Conservation (phyloP, 2,888 invertebrate species). For the Apamea crenata region DNA sequence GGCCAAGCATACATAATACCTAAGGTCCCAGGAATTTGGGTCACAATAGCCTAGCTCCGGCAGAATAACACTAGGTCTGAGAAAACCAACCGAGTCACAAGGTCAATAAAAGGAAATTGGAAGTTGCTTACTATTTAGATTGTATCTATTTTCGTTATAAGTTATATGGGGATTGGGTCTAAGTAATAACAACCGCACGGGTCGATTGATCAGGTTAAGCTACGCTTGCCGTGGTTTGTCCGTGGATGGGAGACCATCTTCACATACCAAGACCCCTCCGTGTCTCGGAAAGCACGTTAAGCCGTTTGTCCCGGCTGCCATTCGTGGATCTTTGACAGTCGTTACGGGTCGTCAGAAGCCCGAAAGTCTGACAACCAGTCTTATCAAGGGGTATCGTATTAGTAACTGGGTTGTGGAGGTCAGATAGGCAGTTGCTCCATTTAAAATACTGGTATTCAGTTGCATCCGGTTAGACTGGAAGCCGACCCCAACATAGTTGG, state of each 20-base stretch:
- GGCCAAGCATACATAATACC: conserved; percentile 35
- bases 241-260: neutral
- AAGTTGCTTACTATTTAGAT: conserved; percentile 29
- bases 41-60: conserved; percentile 30
- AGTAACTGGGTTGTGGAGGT: neutral
- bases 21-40: conserved; percentile 24
- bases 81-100: conserved; percentile 26
- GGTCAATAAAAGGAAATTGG: conserved; percentile 53
- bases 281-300: neutral
- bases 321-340: neutral
- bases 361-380: neutral
- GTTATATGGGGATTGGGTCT: neutral
- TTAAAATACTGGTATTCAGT: neutral
- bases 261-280: neutral
- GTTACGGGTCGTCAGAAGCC: neutral
- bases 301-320: neutral
- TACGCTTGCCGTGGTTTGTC: neutral
- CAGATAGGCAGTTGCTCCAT: no score
- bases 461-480: neutral
- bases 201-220: neutral
- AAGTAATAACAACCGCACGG: no score
- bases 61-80: conserved; percentile 32
- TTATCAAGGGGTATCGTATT: neutral
- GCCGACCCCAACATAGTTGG: neutral
- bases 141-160: conserved; percentile 1